phyloP scores from a whole-genome alignment of 2,113 vertebrate species.

The Pyrgilauda ruficollis region DNA sequence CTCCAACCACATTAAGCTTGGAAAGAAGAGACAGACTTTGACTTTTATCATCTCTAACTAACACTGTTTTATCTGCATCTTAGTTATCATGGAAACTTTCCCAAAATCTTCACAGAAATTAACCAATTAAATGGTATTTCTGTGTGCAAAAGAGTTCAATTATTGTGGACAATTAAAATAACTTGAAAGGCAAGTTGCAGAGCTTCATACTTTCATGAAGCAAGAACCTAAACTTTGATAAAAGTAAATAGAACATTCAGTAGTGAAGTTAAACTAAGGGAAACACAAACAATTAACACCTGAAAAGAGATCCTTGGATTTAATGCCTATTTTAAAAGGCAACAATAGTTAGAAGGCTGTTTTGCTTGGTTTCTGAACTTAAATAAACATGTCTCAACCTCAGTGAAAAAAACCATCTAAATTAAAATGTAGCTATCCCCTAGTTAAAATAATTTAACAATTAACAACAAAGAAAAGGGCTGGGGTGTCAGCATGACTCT shows the following conservation, averaged over 20 bases:
- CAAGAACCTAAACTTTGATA: neutral
- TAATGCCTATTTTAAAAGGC: neutral
- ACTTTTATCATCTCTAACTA: slow-evolving; percentile 28
- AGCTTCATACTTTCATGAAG: slow-evolving; percentile 30
- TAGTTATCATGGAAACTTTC: neutral
- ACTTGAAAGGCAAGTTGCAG: slow-evolving; percentile 21
- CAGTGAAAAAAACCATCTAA: neutral
- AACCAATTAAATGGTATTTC: slow-evolving; percentile 50
- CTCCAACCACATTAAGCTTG: neutral
- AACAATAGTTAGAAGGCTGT: neutral
- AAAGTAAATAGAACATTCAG: neutral
- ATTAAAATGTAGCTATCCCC: neutral
- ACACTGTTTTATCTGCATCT: slow-evolving; percentile 30
- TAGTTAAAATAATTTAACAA: neutral
- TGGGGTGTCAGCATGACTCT: neutral
- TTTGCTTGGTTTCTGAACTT: neutral
- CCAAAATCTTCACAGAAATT: neutral
- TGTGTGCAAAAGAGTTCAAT: slow-evolving; percentile 33
- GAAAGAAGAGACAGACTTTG: neutral
- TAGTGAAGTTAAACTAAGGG: neutral
- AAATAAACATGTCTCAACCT: neutral
- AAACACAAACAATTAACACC: neutral
- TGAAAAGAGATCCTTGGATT: neutral
- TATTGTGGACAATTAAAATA: slow-evolving; percentile 62
- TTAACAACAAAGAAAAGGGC: neutral